Evolutionary conservation across 2,113 vertebrate species (phyloP).

Genomic region (Chaetodon trifascialis): DNA sequence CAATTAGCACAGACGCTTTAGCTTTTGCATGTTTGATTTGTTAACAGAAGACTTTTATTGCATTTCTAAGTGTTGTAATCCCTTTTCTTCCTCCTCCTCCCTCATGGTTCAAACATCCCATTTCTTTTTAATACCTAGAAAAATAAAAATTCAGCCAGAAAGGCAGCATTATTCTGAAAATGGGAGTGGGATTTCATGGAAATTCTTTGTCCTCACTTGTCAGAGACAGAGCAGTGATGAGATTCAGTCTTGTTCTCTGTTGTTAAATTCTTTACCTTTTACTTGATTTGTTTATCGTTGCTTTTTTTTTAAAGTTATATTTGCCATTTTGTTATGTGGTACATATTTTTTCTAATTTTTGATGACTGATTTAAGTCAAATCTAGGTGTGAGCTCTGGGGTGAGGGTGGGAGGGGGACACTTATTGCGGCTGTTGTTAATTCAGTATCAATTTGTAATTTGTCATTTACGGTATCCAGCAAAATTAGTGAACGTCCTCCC

Average conservation of each 20-base stretch:
- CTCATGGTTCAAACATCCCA: background rate
- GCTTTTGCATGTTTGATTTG: background rate
- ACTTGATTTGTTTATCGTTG: background rate
- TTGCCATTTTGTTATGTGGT: background rate
- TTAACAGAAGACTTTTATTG: background rate
- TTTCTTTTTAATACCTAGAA: no score
- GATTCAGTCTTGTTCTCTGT: no score
- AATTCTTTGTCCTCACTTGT: background rate
- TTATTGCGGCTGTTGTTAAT: background rate
- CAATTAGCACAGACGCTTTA: background rate
- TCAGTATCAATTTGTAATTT: background rate
- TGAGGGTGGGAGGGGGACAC: background rate
- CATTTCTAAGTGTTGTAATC: background rate
- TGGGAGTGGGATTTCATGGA: background rate
- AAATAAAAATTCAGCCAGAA: no score
- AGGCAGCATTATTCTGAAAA: no score
- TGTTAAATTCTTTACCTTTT: background rate
- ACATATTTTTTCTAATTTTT: background rate
- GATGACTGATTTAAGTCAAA: background rate
- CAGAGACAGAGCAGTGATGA: no score
- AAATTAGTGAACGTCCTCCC: background rate
- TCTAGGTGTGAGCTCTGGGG: background rate
- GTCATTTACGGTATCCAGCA: background rate
- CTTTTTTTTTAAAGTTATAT: no score
- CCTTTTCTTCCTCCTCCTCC: background rate